These are phyloP conservation scores for Elanoides forficatus DNA, from an alignment of 2,113 vertebrate genomes.

Conservation along the genomic window DNA sequence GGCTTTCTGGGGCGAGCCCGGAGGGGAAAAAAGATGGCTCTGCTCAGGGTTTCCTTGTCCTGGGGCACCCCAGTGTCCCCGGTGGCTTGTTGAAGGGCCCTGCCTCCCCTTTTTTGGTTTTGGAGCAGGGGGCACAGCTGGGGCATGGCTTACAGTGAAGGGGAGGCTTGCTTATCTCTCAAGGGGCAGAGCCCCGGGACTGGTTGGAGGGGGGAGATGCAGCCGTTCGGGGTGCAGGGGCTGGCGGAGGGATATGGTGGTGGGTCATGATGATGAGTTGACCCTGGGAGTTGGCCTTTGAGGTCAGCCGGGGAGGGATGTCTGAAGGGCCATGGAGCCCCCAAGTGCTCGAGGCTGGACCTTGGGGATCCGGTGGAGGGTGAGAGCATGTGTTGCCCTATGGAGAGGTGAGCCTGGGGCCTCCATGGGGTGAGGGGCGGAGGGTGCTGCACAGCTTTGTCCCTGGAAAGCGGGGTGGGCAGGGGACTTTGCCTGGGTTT, in stretches of 20 bases:
- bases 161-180: background rate
- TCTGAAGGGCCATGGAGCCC: background rate
- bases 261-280: background rate
- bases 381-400: accelerated
- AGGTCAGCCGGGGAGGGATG: background rate
- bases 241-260: accelerated
- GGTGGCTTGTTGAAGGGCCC: background rate
- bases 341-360: background rate
- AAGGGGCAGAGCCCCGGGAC: background rate
- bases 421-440: accelerated
- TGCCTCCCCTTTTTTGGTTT: background rate
- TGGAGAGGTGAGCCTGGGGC: background rate
- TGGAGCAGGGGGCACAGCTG: background rate
- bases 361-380: background rate
- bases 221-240: no score
- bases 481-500: background rate
- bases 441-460: background rate
- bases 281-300: no score
- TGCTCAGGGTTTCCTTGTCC: background rate
- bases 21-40: background rate
- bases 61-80: background rate
- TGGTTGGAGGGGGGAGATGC: background rate
- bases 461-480: no score
- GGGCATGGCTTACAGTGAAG: background rate
- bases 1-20: background rate